Evolutionary conservation across 2,888 invertebrate genomes (phyloP).

Genomic region (Nymphalis urticae): DNA sequence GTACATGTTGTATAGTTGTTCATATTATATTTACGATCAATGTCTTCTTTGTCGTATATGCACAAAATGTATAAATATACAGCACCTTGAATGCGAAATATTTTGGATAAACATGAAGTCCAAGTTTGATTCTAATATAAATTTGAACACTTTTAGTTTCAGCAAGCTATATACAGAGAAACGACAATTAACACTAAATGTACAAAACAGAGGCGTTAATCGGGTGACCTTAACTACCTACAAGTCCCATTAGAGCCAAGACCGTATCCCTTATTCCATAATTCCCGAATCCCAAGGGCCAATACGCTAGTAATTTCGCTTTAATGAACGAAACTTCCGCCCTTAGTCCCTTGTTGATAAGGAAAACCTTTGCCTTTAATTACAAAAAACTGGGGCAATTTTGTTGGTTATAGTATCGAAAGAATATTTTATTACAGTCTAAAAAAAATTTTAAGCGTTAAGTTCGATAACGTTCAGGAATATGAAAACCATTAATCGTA

Average conservation of each 20-base stretch:
- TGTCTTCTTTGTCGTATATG: no score
- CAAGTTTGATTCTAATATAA: slow-evolving; percentile 1
- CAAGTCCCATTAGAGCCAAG: slow-evolving; percentile 63
- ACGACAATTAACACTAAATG: slow-evolving; percentile 33
- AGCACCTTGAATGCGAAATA: no score
- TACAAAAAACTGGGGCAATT: slow-evolving; percentile 40
- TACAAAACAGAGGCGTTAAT: slow-evolving; percentile 49
- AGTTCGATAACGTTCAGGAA: not conserved
- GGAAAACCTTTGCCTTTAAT: slow-evolving; percentile 59
- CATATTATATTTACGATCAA: no score
- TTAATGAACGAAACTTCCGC: slow-evolving; percentile 71
- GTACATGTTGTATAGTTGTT: no score
- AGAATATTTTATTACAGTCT: slow-evolving; percentile 15
- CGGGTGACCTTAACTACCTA: slow-evolving; percentile 61
- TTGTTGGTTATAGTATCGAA: not conserved
- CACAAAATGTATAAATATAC: no score
- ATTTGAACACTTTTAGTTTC: slow-evolving; percentile 26
- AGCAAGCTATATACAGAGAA: slow-evolving; percentile 33
- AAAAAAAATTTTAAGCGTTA: not conserved
- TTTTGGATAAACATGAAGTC: not conserved
- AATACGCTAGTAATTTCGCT: slow-evolving; percentile 72
- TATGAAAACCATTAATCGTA: not conserved
- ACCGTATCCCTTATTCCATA: slow-evolving; percentile 59
- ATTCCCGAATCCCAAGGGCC: slow-evolving; percentile 57
- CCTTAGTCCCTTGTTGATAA: slow-evolving; percentile 65